phyloP scores from a whole-genome alignment of 2,113 vertebrate genomes.

The Pseudorasbora parva region DNA sequence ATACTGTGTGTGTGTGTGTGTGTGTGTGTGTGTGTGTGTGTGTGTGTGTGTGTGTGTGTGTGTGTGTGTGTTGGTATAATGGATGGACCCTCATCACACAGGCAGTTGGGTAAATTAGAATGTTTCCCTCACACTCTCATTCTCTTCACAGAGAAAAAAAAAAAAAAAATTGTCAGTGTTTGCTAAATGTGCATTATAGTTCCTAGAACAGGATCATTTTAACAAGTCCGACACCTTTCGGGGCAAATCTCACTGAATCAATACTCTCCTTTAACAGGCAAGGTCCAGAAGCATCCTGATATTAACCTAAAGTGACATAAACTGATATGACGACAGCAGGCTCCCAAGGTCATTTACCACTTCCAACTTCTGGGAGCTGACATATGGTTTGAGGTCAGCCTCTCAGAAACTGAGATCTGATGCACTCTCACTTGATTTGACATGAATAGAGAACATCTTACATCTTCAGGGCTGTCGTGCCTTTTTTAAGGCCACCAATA shows the following conservation, averaged over 20 bases:
- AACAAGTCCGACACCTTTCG: not conserved
- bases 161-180: not conserved
- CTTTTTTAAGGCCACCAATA: too few species aligned
- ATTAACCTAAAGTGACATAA: constrained; percentile 45
- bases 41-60: constrained; percentile 33
- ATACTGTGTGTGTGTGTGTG: constrained; percentile 30
- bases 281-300: constrained; percentile 30
- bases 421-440: not conserved
- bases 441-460: not conserved
- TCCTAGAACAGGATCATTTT: constrained; percentile 9
- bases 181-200: constrained; percentile 40
- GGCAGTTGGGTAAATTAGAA: constrained; percentile 50
- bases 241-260: constrained; percentile 38
- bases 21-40: constrained; percentile 32
- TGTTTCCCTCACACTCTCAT: constrained; percentile 9
- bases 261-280: constrained; percentile 24
- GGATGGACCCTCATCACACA: constrained; percentile 48
- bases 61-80: constrained; percentile 38
- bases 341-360: constrained; percentile 46
- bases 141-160: not conserved
- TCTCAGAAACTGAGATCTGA: constrained; percentile 8
- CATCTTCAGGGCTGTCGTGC: not conserved
- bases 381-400: constrained; percentile 29
- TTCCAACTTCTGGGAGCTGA: not conserved
- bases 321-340: constrained; percentile 36